Percentiles rank a stretch among this genome's conserved stretches.
Evolutionary conservation across 2,888 invertebrate genomes (phyloP).

Genomic region (Erpobdella octoculata): DNA sequence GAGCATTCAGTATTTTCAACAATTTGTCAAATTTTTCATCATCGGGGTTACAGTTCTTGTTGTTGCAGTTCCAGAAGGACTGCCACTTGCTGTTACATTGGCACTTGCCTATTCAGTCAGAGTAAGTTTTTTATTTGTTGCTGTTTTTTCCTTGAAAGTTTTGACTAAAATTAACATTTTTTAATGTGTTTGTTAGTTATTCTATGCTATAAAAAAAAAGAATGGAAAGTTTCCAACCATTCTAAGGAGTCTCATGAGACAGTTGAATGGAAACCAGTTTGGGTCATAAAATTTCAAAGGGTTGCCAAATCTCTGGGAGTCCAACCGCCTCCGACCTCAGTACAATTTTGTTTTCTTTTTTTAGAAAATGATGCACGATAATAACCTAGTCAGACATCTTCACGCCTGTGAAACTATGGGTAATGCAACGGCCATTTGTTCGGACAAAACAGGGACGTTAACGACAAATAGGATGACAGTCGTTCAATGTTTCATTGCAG

Average conservation of each 20-base stretch:
- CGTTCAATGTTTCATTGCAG: slow-evolving; percentile 89
- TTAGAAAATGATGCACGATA: slow-evolving; percentile 99
- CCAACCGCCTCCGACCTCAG: neutral
- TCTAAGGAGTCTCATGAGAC: too few relatives aligned
- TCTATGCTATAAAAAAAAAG: too few relatives aligned
- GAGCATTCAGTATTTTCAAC: slow-evolving; percentile 62
- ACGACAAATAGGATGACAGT: slow-evolving; percentile 93
- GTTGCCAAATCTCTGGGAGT: too few relatives aligned
- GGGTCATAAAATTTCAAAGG: too few relatives aligned
- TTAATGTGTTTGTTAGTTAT: too few relatives aligned
- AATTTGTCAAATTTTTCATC: slow-evolving; percentile 92
- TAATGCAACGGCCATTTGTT: slow-evolving; percentile 98
- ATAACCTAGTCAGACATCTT: slow-evolving; percentile 95
- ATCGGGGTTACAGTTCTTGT: slow-evolving; percentile 99
- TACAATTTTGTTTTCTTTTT: neutral
- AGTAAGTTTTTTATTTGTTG: slow-evolving; percentile 57
- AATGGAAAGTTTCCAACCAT: too few relatives aligned
- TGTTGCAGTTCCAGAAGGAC: slow-evolving; percentile 96
- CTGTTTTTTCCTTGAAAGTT: too few relatives aligned
- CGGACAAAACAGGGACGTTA: slow-evolving; percentile 97
- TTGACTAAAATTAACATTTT: too few relatives aligned
- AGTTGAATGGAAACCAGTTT: too few relatives aligned
- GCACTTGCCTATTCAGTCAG: slow-evolving; percentile 98
- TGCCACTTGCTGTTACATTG: slow-evolving; percentile 94
- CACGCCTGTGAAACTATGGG: slow-evolving; percentile 99